Percentiles rank a stretch among this genome's conserved stretches.
Conservation (phyloP, 2,113 vertebrate genomes). For the Bombycilla garrulus region DNA sequence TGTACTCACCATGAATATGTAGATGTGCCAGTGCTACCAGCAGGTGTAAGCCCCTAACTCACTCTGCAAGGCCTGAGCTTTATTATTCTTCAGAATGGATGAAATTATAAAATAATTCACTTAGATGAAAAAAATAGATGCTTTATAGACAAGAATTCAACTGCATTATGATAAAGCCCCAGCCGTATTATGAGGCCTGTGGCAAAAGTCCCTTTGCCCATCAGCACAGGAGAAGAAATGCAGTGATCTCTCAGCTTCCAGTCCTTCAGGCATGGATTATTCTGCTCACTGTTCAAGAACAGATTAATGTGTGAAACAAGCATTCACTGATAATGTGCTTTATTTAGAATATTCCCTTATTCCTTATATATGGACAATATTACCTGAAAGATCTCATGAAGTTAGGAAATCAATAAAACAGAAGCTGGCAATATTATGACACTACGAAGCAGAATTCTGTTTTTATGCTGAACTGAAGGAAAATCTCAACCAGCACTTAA, state of each 20-base stretch:
- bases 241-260: neutral
- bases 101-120: neutral
- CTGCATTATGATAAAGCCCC: neutral
- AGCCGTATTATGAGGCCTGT: neutral
- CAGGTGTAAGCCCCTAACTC: neutral
- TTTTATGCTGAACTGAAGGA: neutral
- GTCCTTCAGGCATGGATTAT: neutral
- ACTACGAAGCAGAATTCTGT: neutral
- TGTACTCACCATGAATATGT: rapidly evolving
- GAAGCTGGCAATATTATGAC: neutral
- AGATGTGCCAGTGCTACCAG: neutral
- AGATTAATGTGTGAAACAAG: neutral
- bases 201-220: neutral
- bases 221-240: neutral
- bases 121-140: neutral
- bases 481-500: neutral
- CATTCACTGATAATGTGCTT: neutral
- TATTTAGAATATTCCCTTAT: neutral
- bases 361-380: neutral
- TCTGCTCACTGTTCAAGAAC: neutral
- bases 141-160: neutral
- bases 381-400: neutral
- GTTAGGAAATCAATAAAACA: neutral
- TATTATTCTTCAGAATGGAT: neutral
- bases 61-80: neutral